Base-by-base conservation (phyloP, 23 tunicate genomes). In the Ascidia mentula region DNA sequence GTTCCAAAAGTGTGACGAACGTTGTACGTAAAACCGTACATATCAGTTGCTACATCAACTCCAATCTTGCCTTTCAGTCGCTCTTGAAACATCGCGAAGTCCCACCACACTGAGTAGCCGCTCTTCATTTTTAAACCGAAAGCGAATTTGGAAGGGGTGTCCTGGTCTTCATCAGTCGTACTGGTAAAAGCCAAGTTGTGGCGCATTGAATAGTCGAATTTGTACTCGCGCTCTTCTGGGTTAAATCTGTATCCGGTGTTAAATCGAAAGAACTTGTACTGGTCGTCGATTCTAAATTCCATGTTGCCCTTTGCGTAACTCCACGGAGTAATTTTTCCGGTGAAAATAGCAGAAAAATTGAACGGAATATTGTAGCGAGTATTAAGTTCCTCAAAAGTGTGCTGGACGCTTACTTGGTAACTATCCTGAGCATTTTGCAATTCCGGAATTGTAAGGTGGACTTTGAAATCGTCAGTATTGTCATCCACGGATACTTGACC, bases 241-340 rank as follows among this genome's bases (percentile, higher is more conserved):
- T 74, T 39, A 31, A 28, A 74, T 4, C 46, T 3, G 78, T 74
- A 74, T 1, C 78, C 78, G 53, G 53, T 31, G 33, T 74, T 38
- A 35, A 74, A 74, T 18, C 53, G 35, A 32, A 74, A 39, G 78
- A 74, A 74, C 53, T 74, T 74, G 32, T 74, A 38, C 6, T 22
- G 18, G 17, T 39, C 33, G 53, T 74, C 78, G 37, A 39, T 35
- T 1, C 38, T 34, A 30, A 74, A 3, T 38, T 74, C 53, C 24
- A 73, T 31, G 39, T 31, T 73, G 28, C 78, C 78, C 18, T 74
- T 39, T 3, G 78, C 78, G 53, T 38, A 38, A 20, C 22, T 38
- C 78, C 78, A 74, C 6, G 53, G 53, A 38, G 18, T 39, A 18
- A 74, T 35, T 32, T 74, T 74, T 18, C 78, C 78, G 38, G 78